Evolutionary conservation across 1,140 invertebrate genomes (phyloP).

Genomic region (Caligus rogercresseyi): DNA sequence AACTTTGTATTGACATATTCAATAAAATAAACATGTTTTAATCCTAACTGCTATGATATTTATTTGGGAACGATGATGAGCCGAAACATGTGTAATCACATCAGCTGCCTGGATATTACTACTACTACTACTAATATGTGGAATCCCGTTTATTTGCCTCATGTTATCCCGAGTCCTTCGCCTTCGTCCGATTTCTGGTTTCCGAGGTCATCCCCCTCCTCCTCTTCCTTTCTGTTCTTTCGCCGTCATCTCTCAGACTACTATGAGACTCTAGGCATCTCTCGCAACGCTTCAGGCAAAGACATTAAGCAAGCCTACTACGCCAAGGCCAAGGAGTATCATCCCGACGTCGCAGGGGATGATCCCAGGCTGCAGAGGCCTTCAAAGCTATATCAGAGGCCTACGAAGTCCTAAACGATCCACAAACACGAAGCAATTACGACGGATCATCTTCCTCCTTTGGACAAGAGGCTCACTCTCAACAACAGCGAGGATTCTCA

Average conservation of each 20-base stretch:
- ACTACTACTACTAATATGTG: too few relatives aligned
- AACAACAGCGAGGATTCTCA: background rate
- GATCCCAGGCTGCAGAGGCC: conserved; percentile 32
- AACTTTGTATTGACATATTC: too few relatives aligned
- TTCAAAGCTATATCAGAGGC: conserved; percentile 41
- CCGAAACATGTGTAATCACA: too few relatives aligned
- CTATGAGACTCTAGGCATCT: conserved; percentile 38
- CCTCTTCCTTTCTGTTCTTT: too few relatives aligned
- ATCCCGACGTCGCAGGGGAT: conserved; percentile 38
- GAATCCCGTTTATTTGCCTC: too few relatives aligned
- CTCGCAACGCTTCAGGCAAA: conserved; percentile 30
- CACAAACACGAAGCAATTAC: conserved; percentile 26
- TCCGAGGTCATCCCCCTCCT: too few relatives aligned
- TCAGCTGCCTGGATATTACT: too few relatives aligned
- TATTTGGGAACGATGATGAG: too few relatives aligned
- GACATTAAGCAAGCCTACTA: conserved; percentile 40
- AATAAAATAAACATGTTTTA: too few relatives aligned
- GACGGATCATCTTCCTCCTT: conserved; percentile 23
- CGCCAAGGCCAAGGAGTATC: conserved; percentile 38
- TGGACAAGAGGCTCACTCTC: conserved; percentile 24
- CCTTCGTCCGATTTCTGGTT: too few relatives aligned
- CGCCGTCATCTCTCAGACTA: conserved; percentile 29
- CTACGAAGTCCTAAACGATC: conserved; percentile 31
- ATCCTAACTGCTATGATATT: too few relatives aligned
- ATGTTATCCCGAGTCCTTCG: too few relatives aligned